Conservation (phyloP, 2,113 vertebrate genomes). For the Taxidea taxus region DNA sequence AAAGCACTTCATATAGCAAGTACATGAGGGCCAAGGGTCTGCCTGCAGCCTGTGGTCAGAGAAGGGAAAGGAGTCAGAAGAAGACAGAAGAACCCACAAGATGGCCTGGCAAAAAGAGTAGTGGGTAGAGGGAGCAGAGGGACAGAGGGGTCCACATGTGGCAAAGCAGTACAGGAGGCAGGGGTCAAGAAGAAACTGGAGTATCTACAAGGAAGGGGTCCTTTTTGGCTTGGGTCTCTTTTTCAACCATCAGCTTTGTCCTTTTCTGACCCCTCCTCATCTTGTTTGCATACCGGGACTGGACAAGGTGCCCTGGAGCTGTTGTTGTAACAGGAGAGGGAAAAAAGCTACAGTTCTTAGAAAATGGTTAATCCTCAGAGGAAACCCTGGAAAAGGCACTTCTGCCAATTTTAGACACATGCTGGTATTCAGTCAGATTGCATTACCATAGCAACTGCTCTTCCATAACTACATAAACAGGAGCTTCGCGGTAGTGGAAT, state of each 20-base stretch:
- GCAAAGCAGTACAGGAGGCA: not conserved
- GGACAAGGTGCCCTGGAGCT: not conserved
- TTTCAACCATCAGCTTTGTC: not conserved
- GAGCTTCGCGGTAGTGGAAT: constrained; percentile 29
- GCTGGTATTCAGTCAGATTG: constrained; percentile 52
- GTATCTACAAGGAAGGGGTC: not conserved
- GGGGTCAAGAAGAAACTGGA: not conserved
- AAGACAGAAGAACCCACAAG: not conserved
- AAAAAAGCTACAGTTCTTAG: constrained; percentile 12
- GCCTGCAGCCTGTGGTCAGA: too few species aligned
- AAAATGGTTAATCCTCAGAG: constrained; percentile 60
- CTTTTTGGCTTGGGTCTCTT: not conserved
- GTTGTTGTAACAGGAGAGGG: not conserved
- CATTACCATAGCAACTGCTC: constrained; percentile 65
- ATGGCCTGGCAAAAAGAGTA: not conserved
- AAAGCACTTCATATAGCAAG: not conserved
- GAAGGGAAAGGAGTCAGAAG: not conserved
- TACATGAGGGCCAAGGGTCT: not conserved
- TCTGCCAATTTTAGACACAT: constrained; percentile 57
- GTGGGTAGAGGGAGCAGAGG: fast-evolving
- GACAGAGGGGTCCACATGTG: too few species aligned
- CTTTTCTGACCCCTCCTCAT: not conserved
- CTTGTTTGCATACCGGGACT: not conserved
- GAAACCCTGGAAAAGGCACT: constrained; percentile 58
- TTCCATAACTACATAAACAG: constrained; percentile 47